Base-by-base conservation (phyloP, 2,113 vertebrate genomes). In the Halcyon senegalensis region DNA sequence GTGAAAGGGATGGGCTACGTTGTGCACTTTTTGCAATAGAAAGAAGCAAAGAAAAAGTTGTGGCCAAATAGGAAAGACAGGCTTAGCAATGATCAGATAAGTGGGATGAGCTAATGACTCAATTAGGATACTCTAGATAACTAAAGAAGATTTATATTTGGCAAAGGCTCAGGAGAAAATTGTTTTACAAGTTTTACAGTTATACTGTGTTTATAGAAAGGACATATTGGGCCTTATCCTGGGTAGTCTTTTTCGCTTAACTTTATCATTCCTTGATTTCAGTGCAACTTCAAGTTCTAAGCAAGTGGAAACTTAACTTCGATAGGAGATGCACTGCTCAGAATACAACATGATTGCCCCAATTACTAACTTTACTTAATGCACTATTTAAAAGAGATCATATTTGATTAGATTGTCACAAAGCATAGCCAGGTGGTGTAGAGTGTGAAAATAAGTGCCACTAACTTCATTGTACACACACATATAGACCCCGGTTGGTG, bases 101-200 rank as follows among this genome's bases (percentile, higher is more conserved):
- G 21, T 51, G 35, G 16, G 28, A 92, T 89, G 24, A 93, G 46
- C 59, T 92, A 90, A 92, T 77, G 86, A 91, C 56, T 69, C 37
- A 50, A 64, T 88, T 94, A 80, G 86, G 58, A 21, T 63, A 60
- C 35, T 92, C 21, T 82, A 76, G 90, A 90, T 93, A 96, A 68
- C 51, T 72, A 78, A 83, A 31, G 12, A 74, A 91, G 90, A 92
- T 92, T 84, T 92, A 27, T 73, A 64, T 89, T 90, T 96, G 83
- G 73, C 60, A 81, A 95, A 89, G 18, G 10, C 68, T 89, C 56
- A 92, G 68, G 24, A 89, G 56, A 92, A 95, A 92, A 81, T 50
- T 64, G 10, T 51, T 77, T 86, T 56, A 31, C 27, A 74, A 4
- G 1, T 67, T 94, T 64, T 94, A 4, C 39, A 86, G 35, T 88